Base-by-base conservation (phyloP, 2,797 vertebrate genomes). In the Rhincodon typus region DNA sequence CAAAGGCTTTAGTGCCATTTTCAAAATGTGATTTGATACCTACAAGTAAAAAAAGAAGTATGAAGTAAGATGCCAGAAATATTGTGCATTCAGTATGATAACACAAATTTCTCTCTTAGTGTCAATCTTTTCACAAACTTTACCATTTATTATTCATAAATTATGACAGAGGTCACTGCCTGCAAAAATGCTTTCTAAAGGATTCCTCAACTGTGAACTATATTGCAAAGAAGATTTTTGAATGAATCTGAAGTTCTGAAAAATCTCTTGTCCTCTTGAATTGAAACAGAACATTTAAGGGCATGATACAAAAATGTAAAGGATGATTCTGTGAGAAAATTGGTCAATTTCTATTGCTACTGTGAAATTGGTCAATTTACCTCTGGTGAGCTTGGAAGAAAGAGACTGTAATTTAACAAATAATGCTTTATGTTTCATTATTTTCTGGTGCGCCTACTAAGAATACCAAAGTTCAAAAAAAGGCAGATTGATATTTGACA, bases 331-430 rank as follows among this genome's bases (percentile, higher is more conserved):
- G 69, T 94, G 42, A 27, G 94, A 94, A 94, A 74, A 94, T 94
- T 94, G 94, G 94, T 94, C 94, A 94, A 74, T 94, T 94, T 94
- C 67, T 34, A 53, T 74, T 94, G 42, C 94, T 94, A 27, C 46
- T 74, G 42, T 72, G 67, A 94, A 94, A 94, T 30, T 94, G 94
- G 94, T 72, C 94, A 94, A 94, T 94, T 94, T 94, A 30, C 94
- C 42, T 34, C 94, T 94, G 94, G 69, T 72, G 94, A 72, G 94
- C 30, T 72, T 30, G 42, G 67, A 46, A 94, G 42, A 94, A 70
- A 74, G 67, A 94, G 12, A 5, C 38, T 94, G 3, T 53, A 72
- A 94, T 94, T 94, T 94, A 74, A 13, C 42, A 94, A 94, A 94
- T 42, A 46, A 74, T 74, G 46, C 15, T 74, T 53, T 17, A 94